These are phyloP conservation scores for Anarhynchus alexandrinus DNA, from an alignment of 2,113 vertebrate species.

Conservation along the genomic window DNA sequence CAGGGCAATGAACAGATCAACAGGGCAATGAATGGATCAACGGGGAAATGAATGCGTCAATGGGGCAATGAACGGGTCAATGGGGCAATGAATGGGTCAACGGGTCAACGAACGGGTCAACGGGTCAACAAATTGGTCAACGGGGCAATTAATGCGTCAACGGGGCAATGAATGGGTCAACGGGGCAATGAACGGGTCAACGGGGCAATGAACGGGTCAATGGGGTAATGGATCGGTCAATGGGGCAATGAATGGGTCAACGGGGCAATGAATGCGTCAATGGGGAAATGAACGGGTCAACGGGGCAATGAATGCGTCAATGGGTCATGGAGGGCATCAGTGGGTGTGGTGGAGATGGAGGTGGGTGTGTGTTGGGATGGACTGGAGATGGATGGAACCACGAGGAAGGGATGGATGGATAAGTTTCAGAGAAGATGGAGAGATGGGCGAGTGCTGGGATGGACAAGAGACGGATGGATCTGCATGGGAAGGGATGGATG, in stretches of 20 bases:
- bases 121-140: no score
- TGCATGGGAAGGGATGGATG: not conserved
- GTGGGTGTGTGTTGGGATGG: not conserved
- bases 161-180: not conserved
- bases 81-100: not conserved
- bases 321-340: rapidly evolving
- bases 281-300: not conserved
- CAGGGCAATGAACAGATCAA: no score
- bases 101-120: no score
- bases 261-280: not conserved
- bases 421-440: not conserved
- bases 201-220: not conserved
- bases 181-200: not conserved
- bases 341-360: not conserved
- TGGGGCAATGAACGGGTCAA: not conserved
- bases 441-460: no score
- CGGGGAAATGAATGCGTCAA: not conserved
- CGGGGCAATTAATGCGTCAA: not conserved
- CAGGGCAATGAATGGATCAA: no score
- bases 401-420: not conserved
- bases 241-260: no score
- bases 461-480: not conserved
- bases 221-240: no score
- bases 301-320: not conserved
- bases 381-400: not conserved